A percentile compares a stretch with the other conserved stretches of the same genome.
Evolutionary conservation across 2,888 invertebrate genomes (phyloP).

Genomic region (Tanypteryx hageni): DNA sequence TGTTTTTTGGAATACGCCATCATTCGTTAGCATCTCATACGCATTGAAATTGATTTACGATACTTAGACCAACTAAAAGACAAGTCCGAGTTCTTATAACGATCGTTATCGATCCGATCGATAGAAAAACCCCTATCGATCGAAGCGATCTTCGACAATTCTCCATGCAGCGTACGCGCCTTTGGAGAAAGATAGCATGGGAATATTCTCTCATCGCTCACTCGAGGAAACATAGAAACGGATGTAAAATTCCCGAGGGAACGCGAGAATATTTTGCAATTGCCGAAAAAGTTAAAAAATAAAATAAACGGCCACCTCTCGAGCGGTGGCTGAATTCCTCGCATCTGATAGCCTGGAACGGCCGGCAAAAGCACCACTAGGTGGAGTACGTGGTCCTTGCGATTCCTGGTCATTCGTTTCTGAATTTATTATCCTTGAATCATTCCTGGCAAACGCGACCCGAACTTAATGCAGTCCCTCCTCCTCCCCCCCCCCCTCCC

Average conservation of each 20-base stretch:
- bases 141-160: background rate
- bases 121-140: background rate
- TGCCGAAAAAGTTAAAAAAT: conserved; percentile 30
- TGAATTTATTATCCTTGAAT: conserved; percentile 61
- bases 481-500: background rate
- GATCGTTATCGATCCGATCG: no score
- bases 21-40: no score
- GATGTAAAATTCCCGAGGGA: background rate
- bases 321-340: conserved; percentile 40
- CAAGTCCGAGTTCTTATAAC: no score
- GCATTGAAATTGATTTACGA: no score
- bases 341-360: conserved; percentile 44
- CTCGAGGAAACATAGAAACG: background rate
- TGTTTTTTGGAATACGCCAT: no score
- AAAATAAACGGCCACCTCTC: background rate
- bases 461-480: background rate
- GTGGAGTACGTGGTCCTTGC: conserved; percentile 8
- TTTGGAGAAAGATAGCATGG: background rate
- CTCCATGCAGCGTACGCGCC: background rate
- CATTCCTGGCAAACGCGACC: conserved; percentile 25
- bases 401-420: conserved; percentile 58
- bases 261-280: conserved; percentile 7
- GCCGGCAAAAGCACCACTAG: conserved; percentile 22
- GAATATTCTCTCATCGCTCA: background rate
- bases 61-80: background rate